phyloP scores from a whole-genome alignment of 2,888 invertebrate genomes.

The Tineola bisselliella region DNA sequence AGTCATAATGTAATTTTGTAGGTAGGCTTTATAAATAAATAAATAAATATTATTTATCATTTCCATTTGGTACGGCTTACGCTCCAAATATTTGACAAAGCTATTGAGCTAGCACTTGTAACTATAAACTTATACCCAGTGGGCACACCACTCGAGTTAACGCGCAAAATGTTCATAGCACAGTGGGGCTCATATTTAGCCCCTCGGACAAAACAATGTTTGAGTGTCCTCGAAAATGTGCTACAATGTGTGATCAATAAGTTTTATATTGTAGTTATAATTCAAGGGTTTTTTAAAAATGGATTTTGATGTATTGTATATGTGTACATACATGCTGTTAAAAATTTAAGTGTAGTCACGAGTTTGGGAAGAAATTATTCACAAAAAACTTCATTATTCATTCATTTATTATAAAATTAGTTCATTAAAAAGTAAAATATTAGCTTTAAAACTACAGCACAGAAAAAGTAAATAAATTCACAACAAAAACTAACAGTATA shows the following conservation, averaged over 20 bases:
- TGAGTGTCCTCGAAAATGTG: background rate
- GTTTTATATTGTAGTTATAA: constrained; percentile 45
- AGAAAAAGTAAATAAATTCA: background rate
- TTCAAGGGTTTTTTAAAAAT: constrained; percentile 25
- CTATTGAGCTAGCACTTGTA: background rate
- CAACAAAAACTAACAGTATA: background rate
- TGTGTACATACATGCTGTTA: too few relatives aligned
- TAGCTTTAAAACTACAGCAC: background rate
- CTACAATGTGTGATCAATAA: constrained; percentile 39
- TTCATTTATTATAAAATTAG: too few relatives aligned
- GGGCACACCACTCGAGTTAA: background rate
- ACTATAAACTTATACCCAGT: background rate
- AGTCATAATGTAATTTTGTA: too few relatives aligned
- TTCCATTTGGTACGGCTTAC: background rate
- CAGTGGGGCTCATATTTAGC: background rate
- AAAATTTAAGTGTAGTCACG: too few relatives aligned
- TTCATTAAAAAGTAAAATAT: too few relatives aligned
- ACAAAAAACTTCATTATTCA: too few relatives aligned
- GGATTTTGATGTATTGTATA: too few relatives aligned
- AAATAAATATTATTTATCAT: too few relatives aligned
- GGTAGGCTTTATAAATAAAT: too few relatives aligned
- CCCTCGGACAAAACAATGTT: background rate
- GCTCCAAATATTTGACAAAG: background rate
- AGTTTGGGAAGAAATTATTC: too few relatives aligned
- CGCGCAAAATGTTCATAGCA: constrained; percentile 4